phyloP scores from a whole-genome alignment of 2,888 invertebrate species.

The Dryococelus australis region DNA sequence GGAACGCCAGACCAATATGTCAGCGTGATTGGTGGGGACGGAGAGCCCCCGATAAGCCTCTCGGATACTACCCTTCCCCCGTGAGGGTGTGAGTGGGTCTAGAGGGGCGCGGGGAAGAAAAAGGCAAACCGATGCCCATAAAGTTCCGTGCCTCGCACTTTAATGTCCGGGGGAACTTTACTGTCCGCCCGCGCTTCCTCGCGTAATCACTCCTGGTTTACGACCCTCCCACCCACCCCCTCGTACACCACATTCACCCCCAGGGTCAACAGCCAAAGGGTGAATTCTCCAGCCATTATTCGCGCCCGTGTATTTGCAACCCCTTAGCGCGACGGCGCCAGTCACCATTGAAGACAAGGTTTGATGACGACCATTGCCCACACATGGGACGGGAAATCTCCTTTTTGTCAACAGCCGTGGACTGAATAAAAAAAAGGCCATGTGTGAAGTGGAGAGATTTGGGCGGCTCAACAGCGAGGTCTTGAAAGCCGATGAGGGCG shows the following conservation, averaged over 20 bases:
- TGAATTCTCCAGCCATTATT: no score
- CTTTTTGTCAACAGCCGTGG: no score
- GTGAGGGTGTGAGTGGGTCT: not conserved
- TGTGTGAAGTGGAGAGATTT: no score
- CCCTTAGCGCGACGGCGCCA: no score
- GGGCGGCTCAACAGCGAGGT: no score
- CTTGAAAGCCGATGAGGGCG: no score
- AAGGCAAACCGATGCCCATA: slow-evolving; percentile 11
- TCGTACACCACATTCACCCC: not conserved
- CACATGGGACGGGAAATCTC: no score
- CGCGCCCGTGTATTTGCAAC: no score
- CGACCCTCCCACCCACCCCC: not conserved
- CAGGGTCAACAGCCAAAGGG: no score
- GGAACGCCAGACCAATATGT: not conserved
- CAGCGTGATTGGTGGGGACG: slow-evolving; percentile 2
- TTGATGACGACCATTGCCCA: no score
- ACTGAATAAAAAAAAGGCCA: no score
- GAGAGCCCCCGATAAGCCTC: not conserved
- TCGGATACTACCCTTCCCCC: not conserved
- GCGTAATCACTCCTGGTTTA: slow-evolving; percentile 11
- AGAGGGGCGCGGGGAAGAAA: not conserved
- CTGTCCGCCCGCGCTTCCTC: slow-evolving; percentile 2
- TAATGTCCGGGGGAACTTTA: slow-evolving; percentile 1
- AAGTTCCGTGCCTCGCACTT: slow-evolving; percentile 4
- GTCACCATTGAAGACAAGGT: no score